phyloP scores from a whole-genome alignment of 2,797 vertebrate species.

The Telmatherina bonti region DNA sequence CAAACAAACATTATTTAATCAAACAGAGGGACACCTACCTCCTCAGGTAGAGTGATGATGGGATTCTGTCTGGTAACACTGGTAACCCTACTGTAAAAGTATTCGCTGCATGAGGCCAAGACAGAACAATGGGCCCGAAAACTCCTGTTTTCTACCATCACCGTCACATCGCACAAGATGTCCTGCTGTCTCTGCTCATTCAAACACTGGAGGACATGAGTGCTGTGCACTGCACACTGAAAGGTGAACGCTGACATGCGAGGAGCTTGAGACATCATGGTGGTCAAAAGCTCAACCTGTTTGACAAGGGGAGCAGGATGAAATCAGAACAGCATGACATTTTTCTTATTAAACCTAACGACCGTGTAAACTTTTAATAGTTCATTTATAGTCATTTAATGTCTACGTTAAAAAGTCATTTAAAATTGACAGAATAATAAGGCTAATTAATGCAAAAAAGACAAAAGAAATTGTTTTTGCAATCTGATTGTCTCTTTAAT shows the following conservation, averaged over 20 bases:
- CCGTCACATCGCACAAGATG: constrained; percentile 91
- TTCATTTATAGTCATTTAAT: neutral
- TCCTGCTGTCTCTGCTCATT: constrained; percentile 91
- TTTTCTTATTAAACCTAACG: neutral
- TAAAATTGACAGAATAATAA: neutral
- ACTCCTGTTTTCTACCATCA: constrained; percentile 87
- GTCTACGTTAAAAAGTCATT: neutral
- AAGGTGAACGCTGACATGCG: constrained; percentile 91
- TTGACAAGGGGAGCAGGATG: constrained; percentile 40
- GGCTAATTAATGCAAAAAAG: neutral
- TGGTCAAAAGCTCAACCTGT: constrained; percentile 69
- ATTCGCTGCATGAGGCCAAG: constrained; percentile 93
- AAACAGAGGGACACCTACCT: constrained; percentile 82
- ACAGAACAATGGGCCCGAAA: constrained; percentile 93
- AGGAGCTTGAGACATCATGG: constrained; percentile 89
- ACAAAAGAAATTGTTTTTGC: neutral
- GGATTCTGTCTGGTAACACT: constrained; percentile 81
- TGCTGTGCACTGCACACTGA: constrained; percentile 92
- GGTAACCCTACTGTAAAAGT: constrained; percentile 88
- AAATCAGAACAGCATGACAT: neutral
- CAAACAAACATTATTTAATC: neutral
- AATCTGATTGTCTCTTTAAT: neutral
- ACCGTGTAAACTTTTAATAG: neutral
- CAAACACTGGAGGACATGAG: constrained; percentile 89
- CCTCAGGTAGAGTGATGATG: constrained; percentile 89